Evolutionary conservation across 1,140 invertebrate species (phyloP), one percentile per base, ranked within the genome.

Genomic region (Zaprionus kolodkinae): DNA sequence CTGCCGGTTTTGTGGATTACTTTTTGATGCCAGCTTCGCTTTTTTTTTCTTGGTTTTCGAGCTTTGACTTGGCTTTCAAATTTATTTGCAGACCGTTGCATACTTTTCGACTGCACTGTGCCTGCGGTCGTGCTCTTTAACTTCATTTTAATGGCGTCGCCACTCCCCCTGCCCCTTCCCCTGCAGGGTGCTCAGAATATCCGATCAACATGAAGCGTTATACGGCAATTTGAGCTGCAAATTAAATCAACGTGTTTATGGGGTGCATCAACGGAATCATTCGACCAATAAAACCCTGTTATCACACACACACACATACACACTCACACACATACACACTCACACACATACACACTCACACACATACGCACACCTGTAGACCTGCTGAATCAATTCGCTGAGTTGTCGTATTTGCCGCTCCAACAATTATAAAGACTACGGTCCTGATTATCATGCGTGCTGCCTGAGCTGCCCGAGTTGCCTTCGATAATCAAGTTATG

Each of bases 1-100:
- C 45, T 74, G 52, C 72, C 76, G 72, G 72, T 76, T 80, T 78
- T 79, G 77, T 79, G 77, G 79, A 81, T 79, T 79, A 79, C 79
- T 76, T 72, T 81, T 62, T 66, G 68, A 80, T 77, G 66, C 71
- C 62, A 72, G 21, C 57, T 54, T 38, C 33, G n/a, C 21, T 11
- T 67, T 30, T 61, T 36, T 27, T 67, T 62, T 74, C 56, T 38
- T 56, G 17, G 43, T 40, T 72, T 33, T 67, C 60, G 15, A 60
- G 25, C 54, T 78, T 76, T 72, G 59, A 66, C 52, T 65, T 77
- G 55, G 27, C 48, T 73, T 52, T 35, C 36, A 54, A 36, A 65
- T 65, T 65, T 35, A 40, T 65, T 74, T 67, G 56, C 36, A 68
- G 50, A 33, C 21, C 21, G 30, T 43, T 60, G 72, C 43, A 76